Base-by-base conservation (phyloP, 2,113 vertebrate genomes). In the Sceloporus tristichus region DNA sequence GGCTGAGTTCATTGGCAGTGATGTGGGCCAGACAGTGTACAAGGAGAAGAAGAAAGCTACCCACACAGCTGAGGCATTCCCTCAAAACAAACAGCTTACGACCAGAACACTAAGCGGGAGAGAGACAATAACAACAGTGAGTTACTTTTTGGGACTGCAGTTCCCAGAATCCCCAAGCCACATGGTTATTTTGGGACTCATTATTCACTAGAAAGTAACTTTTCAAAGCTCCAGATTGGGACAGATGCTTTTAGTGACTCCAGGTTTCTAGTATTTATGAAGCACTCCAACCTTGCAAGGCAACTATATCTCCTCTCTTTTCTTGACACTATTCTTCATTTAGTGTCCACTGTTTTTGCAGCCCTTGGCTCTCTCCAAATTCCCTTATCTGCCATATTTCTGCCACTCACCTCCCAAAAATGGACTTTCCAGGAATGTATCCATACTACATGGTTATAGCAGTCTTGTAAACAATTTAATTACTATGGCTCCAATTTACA, bases 21-120 rank as follows among this genome's bases (percentile, higher is more conserved):
- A 98, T 80, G 11, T 98, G 98, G 87, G 98, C 97, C 79, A 97
- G 84, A 89, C 97, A 98, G 92, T 98, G 98, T 6, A 98, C 95
- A 0, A 99, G 94, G 68, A 99, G 91, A 71, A 99, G 96, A 62
- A 97, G 92, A 80, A 98, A 98, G 27, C 96, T 93, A 7, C 98
- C 98, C 38, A 95, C 97, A 0, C 97, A 98, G 27, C 95, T 94
- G 79, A 99, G 95, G 91, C 97, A 96, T 79, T 97, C 97, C 73
- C 96, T 95, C 10, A 94, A 95, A 62, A 99, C 19, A 79, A 97
- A 98, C 16, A 98, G 94, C 0, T 79, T 97, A 74, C 93, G 93
- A 90, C 96, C 89, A 9, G 95, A 91, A 9, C 95, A 93, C 98
- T 99, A 93, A 75, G 21, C n/a, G 23, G 29, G 71, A 71, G 81